These are phyloP conservation scores for Petaurus breviceps DNA, from an alignment of 2,113 vertebrate species.

Conservation along the genomic window DNA sequence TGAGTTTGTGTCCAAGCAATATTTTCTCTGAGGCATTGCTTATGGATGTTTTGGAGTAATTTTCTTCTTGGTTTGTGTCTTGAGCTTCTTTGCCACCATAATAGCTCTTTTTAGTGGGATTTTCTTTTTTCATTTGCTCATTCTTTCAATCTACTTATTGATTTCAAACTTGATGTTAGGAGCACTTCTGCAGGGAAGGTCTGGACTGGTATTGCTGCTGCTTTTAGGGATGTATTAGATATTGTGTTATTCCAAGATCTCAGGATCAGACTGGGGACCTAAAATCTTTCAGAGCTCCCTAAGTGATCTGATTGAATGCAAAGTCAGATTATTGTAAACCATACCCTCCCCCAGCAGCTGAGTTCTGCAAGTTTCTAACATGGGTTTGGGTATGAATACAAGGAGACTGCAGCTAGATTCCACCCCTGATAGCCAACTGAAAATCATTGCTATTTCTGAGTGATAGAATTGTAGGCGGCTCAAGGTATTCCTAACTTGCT, in stretches of 20 bases:
- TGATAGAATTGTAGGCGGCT: background rate
- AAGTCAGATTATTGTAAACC: background rate
- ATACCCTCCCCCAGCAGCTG: background rate
- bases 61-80: background rate
- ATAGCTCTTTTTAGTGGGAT: background rate
- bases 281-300: background rate
- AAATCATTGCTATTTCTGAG: background rate
- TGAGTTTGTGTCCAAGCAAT: background rate
- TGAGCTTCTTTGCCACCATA: background rate
- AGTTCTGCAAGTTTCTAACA: background rate
- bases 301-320: background rate
- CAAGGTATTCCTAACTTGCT: background rate
- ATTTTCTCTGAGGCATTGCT: background rate
- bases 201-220: background rate
- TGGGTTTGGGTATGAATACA: background rate
- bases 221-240: background rate
- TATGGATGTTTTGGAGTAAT: background rate
- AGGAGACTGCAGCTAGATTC: background rate
- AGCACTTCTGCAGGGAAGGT: background rate
- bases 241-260: background rate
- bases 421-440: background rate
- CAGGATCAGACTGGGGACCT: background rate
- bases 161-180: background rate
- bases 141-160: background rate
- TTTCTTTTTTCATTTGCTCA: background rate